phyloP scores from a whole-genome alignment of 2,888 invertebrate genomes.

The Ptilodon capucinus region DNA sequence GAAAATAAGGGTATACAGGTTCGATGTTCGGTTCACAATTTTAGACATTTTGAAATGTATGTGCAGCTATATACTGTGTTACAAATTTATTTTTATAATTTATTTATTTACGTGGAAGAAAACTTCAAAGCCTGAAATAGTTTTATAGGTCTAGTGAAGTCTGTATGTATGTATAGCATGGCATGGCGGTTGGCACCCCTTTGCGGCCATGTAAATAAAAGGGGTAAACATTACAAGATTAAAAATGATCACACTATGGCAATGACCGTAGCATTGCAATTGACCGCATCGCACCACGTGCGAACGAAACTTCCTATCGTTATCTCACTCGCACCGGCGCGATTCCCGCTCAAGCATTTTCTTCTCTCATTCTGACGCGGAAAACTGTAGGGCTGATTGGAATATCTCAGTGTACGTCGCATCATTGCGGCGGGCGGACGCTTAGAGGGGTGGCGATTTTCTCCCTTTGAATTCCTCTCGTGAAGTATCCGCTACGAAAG shows the following conservation, averaged over 20 bases:
- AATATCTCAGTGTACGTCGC: conserved; percentile 68
- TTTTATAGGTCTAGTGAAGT: not conserved
- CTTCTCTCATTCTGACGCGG: conserved; percentile 56
- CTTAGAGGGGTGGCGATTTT: conserved; percentile 34
- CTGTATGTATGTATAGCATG: too few species aligned
- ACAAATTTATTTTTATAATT: too few species aligned
- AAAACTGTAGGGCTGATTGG: conserved; percentile 68
- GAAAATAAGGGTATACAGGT: too few species aligned
- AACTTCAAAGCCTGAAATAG: not conserved
- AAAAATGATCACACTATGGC: conserved; percentile 66
- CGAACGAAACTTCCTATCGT: conserved; percentile 50
- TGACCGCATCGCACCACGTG: conserved; percentile 78
- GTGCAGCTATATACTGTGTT: too few species aligned
- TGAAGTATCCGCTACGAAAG: conserved; percentile 39
- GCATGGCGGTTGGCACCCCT: not conserved
- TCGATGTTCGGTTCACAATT: too few species aligned
- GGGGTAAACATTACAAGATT: conserved; percentile 36
- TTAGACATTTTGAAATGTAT: too few species aligned
- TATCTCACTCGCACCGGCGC: conserved; percentile 46
- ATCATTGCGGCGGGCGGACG: conserved; percentile 51
- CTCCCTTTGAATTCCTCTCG: conserved; percentile 32
- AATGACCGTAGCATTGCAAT: conserved; percentile 78
- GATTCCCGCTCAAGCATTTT: conserved; percentile 39
- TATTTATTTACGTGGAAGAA: too few species aligned
- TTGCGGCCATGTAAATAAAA: not conserved